Evolutionary conservation across 2,888 invertebrate species (phyloP).

Genomic region (Hemicrepidius hirtus): DNA sequence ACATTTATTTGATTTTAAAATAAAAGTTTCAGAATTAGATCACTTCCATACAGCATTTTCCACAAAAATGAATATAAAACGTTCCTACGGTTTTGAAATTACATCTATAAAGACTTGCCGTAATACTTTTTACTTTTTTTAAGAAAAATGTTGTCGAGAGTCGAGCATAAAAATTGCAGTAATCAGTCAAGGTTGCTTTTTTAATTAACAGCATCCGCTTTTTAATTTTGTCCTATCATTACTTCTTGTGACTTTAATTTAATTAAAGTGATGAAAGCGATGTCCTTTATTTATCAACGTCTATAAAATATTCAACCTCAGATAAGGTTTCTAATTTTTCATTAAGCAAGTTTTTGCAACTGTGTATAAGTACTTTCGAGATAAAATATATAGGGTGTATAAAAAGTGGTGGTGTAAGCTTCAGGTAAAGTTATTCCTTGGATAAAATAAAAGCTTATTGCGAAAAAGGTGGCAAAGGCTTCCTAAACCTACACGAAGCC

Average conservation of each 20-base stretch:
- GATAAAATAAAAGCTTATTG: no score
- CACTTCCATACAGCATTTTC: constrained; percentile 1
- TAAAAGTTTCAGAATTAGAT: constrained; percentile 16
- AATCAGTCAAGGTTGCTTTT: constrained; percentile 66
- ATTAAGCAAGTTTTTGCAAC: background rate
- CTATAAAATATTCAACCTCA: constrained; percentile 50
- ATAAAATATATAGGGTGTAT: no score
- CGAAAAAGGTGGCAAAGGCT: no score
- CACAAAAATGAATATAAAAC: background rate
- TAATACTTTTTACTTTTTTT: background rate
- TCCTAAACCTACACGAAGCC: no score
- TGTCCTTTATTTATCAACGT: constrained; percentile 65
- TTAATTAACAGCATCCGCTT: constrained; percentile 69
- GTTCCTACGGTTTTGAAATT: background rate
- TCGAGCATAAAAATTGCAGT: constrained; percentile 61
- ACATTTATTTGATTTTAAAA: constrained; percentile 41
- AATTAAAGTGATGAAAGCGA: constrained; percentile 65
- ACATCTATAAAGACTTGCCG: background rate
- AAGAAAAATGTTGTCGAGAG: constrained; percentile 7
- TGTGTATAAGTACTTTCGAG: no score
- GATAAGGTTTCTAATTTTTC: constrained; percentile 43
- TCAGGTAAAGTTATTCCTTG: no score
- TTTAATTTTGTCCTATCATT: constrained; percentile 68
- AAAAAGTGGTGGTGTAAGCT: no score
- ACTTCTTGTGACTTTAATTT: constrained; percentile 67